Evolutionary conservation across 2,113 vertebrate species (phyloP), one percentile per base, ranked within the genome.

Genomic region (Leuciscus idus): DNA sequence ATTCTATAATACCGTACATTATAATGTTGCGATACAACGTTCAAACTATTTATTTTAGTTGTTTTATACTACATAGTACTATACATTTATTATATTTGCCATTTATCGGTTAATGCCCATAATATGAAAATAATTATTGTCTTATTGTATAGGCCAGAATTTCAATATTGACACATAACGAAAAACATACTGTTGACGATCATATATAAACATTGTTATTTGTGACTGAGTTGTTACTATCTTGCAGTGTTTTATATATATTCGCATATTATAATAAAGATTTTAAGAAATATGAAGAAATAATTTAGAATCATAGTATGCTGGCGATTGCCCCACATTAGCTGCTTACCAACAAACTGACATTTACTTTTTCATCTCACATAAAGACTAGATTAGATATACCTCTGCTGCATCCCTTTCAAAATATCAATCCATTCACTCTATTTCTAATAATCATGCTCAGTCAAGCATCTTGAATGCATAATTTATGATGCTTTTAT

Each of bases 401-500:
- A 86, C 61, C 79, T 75, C 55, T 13, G 52, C 68, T 8, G 21
- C 77, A 30, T 84, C 84, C 57, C 61, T 70, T 86, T 72, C 70
- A 82, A 82, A 87, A 70, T 76, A 62, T 87, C 79, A 61, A 11
- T 85, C 77, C 84, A 88, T 88, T 90, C 64, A 68, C 62, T 86
- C 55, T 23, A 52, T 84, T 85, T 86, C 84, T 85, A 77, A 87
- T 84, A 76, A 89, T 76, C 68, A 78, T 76, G 82, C 81, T 88
- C 77, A 84, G 75, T 76, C 86, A 75, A 43, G 72, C 81, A 52
- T 86, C 81, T 64, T 87, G 62, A 77, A 90, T 89, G 76, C 77
- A 87, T 89, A 26, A 88, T 85, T 80, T 80, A 87, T 87, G 8
- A 48, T 66, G 52, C 86, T 85, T 84, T 90, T 81, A 87, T 89